phyloP scores from a whole-genome alignment of 2,113 vertebrate species.

The Balaeniceps rex region DNA sequence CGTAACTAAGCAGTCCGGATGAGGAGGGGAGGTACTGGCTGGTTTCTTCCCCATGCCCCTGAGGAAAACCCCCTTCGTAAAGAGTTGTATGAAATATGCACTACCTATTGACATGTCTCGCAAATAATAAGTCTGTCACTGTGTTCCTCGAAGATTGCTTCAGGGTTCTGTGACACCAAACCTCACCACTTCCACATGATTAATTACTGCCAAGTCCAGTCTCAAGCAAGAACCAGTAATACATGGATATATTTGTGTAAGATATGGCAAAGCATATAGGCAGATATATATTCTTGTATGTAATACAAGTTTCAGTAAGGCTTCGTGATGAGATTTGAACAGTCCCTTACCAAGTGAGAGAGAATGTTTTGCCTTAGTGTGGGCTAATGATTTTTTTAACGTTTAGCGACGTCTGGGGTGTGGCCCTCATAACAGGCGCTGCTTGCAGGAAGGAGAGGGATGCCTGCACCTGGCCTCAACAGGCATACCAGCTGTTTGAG shows the following conservation, averaged over 20 bases:
- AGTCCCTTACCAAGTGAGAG: neutral
- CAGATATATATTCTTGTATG: neutral
- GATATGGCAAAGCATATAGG: neutral
- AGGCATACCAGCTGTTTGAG: accelerated
- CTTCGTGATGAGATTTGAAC: neutral
- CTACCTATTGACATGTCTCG: neutral
- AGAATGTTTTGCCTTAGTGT: neutral
- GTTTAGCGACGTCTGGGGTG: neutral
- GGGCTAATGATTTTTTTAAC: neutral
- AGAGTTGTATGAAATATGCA: neutral
- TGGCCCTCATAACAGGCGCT: neutral
- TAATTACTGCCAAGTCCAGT: neutral
- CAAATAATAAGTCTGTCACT: neutral
- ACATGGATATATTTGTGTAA: neutral
- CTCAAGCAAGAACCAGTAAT: neutral
- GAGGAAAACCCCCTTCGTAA: neutral
- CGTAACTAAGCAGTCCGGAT: neutral
- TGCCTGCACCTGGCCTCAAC: neutral
- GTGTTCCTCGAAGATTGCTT: neutral
- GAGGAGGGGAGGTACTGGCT: neutral
- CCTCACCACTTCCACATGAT: neutral
- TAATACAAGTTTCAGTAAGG: neutral
- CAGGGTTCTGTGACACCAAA: neutral
- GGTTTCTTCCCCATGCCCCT: neutral
- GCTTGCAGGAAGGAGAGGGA: neutral